Percentiles rank a stretch among this genome's conserved stretches.
Conservation (phyloP, 1,140 invertebrate genomes). For the Steinernema feltiae region DNA sequence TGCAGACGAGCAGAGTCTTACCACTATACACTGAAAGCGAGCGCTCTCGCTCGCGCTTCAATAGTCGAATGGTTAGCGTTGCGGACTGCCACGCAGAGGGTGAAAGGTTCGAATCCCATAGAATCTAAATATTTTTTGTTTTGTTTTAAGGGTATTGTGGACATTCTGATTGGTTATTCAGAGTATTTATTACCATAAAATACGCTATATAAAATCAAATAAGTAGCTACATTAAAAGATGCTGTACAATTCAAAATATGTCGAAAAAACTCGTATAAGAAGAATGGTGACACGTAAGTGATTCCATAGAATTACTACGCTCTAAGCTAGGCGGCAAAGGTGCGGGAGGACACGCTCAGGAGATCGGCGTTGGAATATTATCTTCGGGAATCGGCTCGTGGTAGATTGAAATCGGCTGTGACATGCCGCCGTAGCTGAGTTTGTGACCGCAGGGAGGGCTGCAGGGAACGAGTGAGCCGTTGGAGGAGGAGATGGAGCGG, state of each 20-base stretch:
- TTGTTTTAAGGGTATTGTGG: no score
- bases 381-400: neutral
- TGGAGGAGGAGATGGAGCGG: constrained; percentile 1
- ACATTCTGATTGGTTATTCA: no score
- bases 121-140: neutral
- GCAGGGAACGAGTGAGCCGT: neutral
- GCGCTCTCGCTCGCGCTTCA: neutral
- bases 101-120: neutral
- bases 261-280: neutral
- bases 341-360: neutral
- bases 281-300: constrained; percentile 8
- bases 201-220: no score
- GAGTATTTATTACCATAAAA: no score
- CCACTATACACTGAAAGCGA: no score
- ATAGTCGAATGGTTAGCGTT: neutral
- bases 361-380: neutral
- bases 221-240: no score
- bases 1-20: neutral
- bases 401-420: neutral
- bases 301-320: neutral
- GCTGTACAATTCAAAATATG: no score
- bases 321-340: neutral
- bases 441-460: neutral
- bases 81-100: neutral
- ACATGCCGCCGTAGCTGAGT: neutral